Conservation (phyloP, 2,888 invertebrate species). For the Drosophila dives region DNA sequence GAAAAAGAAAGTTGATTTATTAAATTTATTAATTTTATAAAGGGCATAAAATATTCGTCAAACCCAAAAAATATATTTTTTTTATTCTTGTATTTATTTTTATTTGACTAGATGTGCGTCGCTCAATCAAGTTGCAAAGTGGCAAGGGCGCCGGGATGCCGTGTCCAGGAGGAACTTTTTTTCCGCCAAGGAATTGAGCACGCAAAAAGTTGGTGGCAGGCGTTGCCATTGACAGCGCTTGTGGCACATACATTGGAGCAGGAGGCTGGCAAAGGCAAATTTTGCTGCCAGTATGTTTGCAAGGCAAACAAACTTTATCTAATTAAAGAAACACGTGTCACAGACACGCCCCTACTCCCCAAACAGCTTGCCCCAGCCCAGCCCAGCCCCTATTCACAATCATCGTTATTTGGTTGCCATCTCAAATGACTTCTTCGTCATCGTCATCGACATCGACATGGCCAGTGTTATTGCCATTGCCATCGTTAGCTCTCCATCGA, state of each 20-base stretch:
- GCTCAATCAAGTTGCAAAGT: slow-evolving; percentile 61
- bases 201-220: slow-evolving; percentile 43
- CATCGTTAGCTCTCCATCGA: slow-evolving; percentile 18
- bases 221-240: slow-evolving; percentile 68
- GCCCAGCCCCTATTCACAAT: slow-evolving; percentile 19
- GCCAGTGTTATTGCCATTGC: slow-evolving; percentile 12
- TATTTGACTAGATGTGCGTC: slow-evolving; percentile 71
- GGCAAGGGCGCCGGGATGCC: slow-evolving; percentile 4
- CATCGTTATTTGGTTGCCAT: slow-evolving; percentile 16
- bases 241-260: slow-evolving; percentile 5
- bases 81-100: slow-evolving; percentile 20
- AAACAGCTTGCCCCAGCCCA: slow-evolving; percentile 3
- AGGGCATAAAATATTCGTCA: background rate
- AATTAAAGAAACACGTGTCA: slow-evolving; percentile 77
- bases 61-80: background rate
- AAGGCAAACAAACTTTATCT: slow-evolving; percentile 80
- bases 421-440: slow-evolving; percentile 22
- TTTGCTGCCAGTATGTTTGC: slow-evolving; percentile 77
- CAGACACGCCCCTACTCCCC: slow-evolving; percentile 35
- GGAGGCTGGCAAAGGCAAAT: slow-evolving; percentile 42
- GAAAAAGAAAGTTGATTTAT: background rate
- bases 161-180: slow-evolving; percentile 56
- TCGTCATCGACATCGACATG: slow-evolving; percentile 16
- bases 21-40: background rate
- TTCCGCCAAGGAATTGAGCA: slow-evolving; percentile 48